phyloP scores from a whole-genome alignment of 2,888 invertebrate species.

The Panorpa germanica region DNA sequence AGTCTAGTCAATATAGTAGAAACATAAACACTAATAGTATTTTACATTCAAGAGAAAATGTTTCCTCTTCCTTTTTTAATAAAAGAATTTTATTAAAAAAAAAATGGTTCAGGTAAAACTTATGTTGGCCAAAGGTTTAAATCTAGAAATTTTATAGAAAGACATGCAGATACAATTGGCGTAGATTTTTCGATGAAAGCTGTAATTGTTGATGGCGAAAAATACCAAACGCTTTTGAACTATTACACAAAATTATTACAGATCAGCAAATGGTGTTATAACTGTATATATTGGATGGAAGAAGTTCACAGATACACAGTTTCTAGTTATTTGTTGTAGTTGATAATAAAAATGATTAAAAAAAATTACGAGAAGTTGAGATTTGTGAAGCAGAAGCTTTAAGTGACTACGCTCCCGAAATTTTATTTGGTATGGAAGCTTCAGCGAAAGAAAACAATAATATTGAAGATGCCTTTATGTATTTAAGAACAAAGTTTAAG shows the following conservation, averaged over 20 bases:
- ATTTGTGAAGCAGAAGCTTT: constrained; percentile 72
- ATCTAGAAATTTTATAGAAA: constrained; percentile 86
- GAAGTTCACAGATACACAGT: constrained; percentile 90
- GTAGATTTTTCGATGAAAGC: constrained; percentile 99
- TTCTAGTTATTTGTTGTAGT: constrained; percentile 75
- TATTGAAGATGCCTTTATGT: constrained; percentile 74
- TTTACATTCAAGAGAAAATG: too few relatives aligned
- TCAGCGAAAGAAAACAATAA: constrained; percentile 85
- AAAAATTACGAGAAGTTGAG: constrained; percentile 64
- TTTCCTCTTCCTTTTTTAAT: too few relatives aligned
- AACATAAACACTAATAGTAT: too few relatives aligned
- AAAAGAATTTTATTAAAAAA: too few relatives aligned
- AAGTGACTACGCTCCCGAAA: constrained; percentile 71
- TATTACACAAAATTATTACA: constrained; percentile 92
- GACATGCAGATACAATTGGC: constrained; percentile 92
- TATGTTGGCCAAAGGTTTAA: constrained; percentile 90
- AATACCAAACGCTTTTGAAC: constrained; percentile 92
- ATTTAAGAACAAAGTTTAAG: constrained; percentile 74
- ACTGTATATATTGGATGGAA: constrained; percentile 81
- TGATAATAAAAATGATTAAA: constrained; percentile 82
- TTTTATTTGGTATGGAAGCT: constrained; percentile 71
- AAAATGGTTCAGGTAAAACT: too few relatives aligned
- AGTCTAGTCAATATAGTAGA: too few relatives aligned
- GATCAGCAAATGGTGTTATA: constrained; percentile 92
- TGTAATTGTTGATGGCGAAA: constrained; percentile 78